Evolutionary conservation across 92 coral and sea anemone species (phyloP).

Genomic region (Heliopora coerulea): DNA sequence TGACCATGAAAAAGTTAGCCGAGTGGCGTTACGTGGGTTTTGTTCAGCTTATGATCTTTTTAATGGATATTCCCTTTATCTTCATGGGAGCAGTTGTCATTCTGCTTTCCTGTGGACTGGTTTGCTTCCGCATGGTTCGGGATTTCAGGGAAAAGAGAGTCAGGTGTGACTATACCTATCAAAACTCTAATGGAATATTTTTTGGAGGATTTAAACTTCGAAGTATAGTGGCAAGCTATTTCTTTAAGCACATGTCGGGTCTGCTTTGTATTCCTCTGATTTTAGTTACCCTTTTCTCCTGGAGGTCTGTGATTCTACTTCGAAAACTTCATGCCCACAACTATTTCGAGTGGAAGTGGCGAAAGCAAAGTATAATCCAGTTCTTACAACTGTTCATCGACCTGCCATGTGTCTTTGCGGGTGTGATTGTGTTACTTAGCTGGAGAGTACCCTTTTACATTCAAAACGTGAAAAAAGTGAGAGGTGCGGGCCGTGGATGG

Average conservation of each 20-base stretch:
- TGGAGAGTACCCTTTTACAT: conserved; percentile 83
- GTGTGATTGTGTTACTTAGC: conserved; percentile 66
- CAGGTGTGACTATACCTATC: conserved; percentile 57
- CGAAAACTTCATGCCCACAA: conserved; percentile 54
- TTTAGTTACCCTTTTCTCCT: conserved; percentile 67
- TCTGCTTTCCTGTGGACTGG: conserved; percentile 62
- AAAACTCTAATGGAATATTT: conserved; percentile 30
- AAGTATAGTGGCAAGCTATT: conserved; percentile 58
- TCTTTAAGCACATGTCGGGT: conserved; percentile 78
- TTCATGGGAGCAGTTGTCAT: conserved; percentile 66
- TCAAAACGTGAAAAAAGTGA: conserved; percentile 45
- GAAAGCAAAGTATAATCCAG: conserved; percentile 65
- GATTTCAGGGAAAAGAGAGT: conserved; percentile 48
- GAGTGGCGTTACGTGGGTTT: conserved; percentile 82
- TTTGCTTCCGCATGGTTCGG: conserved; percentile 63
- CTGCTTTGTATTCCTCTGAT: conserved; percentile 81
- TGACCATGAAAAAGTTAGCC: conserved; percentile 54
- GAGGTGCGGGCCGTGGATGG: conserved; percentile 58
- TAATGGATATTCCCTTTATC: conserved; percentile 83
- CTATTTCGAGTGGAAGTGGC: conserved; percentile 80
- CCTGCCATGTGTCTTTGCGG: conserved; percentile 77
- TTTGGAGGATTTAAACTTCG: conserved; percentile 72
- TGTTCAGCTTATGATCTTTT: conserved; percentile 68
- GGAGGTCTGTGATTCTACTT: conserved; percentile 74
- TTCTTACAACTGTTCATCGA: conserved; percentile 75